These are phyloP conservation scores for Biston stratarius DNA, from an alignment of 2,888 invertebrate species.

Conservation along the genomic window DNA sequence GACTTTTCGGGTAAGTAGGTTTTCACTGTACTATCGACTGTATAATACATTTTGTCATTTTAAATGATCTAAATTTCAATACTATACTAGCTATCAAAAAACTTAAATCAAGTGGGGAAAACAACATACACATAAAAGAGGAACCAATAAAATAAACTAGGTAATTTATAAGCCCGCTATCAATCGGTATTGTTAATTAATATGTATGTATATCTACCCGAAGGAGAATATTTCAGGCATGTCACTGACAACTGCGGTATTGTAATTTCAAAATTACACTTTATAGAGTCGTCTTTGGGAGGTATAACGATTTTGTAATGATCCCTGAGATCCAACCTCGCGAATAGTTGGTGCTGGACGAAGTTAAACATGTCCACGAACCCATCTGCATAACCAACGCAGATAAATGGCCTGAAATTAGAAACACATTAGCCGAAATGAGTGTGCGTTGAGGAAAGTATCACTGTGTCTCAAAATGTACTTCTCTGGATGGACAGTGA, in stretches of 20 bases:
- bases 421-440: too few relatives aligned
- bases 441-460: background rate
- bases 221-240: conserved; percentile 85
- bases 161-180: too few relatives aligned
- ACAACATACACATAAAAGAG: too few relatives aligned
- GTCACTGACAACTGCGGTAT: conserved; percentile 67
- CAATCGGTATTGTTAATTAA: too few relatives aligned
- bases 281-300: conserved; percentile 70
- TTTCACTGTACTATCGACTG: too few relatives aligned
- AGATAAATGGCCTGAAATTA: conserved; percentile 71
- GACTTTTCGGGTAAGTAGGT: too few relatives aligned
- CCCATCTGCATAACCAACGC: conserved; percentile 81
- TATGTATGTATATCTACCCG: conserved; percentile 67
- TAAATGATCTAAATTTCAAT: too few relatives aligned
- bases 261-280: conserved; percentile 56
- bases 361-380: conserved; percentile 77
- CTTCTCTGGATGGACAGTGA: conserved; percentile 84
- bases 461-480: conserved; percentile 50
- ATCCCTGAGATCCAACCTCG: conserved; percentile 63
- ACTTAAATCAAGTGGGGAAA: too few relatives aligned
- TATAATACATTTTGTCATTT: too few relatives aligned
- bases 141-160: too few relatives aligned
- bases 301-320: conserved; percentile 64
- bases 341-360: conserved; percentile 62
- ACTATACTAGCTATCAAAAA: too few relatives aligned